Evolutionary conservation across 2,888 invertebrate species (phyloP).

Genomic region (Ophioninae sp.): DNA sequence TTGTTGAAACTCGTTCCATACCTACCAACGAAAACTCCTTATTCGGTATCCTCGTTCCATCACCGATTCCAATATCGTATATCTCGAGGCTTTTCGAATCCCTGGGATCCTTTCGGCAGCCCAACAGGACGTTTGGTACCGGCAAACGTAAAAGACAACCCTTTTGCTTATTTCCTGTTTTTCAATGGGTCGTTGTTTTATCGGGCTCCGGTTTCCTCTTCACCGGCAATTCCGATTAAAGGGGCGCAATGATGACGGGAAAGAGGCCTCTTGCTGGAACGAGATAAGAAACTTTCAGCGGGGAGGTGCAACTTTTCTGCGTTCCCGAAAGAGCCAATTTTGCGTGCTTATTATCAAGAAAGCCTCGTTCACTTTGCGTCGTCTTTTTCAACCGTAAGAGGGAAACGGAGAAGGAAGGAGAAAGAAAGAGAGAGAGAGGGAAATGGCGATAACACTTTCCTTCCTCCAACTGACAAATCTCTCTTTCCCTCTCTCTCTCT

Average conservation of each 20-base stretch:
- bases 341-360: conserved; percentile 56
- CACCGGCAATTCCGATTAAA: not conserved
- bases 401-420: too few species aligned
- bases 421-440: not conserved
- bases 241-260: not conserved
- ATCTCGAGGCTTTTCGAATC: conserved; percentile 19
- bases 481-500: conserved; percentile 11
- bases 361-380: conserved; percentile 49
- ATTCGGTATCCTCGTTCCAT: conserved; percentile 42
- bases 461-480: conserved; percentile 27
- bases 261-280: not conserved
- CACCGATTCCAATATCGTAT: conserved; percentile 47
- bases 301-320: conserved; percentile 10
- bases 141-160: too few species aligned
- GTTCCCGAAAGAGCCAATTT: conserved; percentile 47
- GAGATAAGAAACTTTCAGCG: conserved; percentile 25
- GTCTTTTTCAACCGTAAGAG: not conserved
- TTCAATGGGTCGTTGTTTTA: not conserved
- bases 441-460: conserved; percentile 27
- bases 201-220: not conserved
- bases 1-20: conserved; percentile 32
- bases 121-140: too few species aligned
- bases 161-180: not conserved
- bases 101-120: conserved; percentile 15
- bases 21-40: conserved; percentile 12